phyloP scores from a whole-genome alignment of 2,113 vertebrate species.

The Caranx melampygus region DNA sequence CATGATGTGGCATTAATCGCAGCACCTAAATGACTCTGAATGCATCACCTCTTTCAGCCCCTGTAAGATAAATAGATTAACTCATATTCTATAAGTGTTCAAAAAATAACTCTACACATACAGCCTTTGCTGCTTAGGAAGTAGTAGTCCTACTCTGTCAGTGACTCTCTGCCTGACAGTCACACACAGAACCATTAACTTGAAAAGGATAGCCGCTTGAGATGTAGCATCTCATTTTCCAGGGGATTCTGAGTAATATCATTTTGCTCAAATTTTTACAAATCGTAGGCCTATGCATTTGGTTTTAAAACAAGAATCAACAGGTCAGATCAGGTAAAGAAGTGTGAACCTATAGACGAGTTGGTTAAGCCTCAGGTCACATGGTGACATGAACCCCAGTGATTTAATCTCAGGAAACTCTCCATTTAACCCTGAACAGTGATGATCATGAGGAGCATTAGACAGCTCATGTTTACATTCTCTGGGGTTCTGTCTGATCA shows the following conservation, averaged over 20 bases:
- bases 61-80: not conserved
- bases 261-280: no score
- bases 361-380: not conserved
- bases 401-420: not conserved
- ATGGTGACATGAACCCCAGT: not conserved
- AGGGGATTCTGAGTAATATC: no score
- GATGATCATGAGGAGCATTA: not conserved
- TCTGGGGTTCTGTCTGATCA: not conserved
- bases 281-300: not conserved
- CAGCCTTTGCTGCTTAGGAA: no score
- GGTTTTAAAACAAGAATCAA: not conserved
- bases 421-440: not conserved
- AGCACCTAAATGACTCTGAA: not conserved
- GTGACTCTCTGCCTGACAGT: no score
- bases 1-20: not conserved
- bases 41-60: not conserved
- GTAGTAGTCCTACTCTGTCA: no score
- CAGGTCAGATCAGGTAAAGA: not conserved
- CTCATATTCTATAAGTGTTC: no score
- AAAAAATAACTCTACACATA: no score
- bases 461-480: not conserved
- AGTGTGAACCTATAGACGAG: not conserved
- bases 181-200: no score
- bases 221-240: not conserved
- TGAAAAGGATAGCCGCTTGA: not conserved